These are phyloP conservation scores for Haliclona indistincta DNA, from an alignment of 37 sponge, comb jelly and placozoan species.

Conservation along the genomic window DNA sequence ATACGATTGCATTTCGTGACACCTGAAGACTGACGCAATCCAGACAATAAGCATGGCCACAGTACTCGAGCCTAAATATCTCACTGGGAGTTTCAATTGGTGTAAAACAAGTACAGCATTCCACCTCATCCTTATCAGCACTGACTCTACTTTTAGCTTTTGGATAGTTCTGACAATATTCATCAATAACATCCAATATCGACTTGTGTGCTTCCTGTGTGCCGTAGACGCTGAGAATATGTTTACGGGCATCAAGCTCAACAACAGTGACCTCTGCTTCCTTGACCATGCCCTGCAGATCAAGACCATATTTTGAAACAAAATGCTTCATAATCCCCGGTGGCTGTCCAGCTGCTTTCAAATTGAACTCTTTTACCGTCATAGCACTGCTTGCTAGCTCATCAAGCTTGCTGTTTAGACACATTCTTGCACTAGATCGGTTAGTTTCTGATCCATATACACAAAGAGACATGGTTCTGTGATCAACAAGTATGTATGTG, in stretches of 20 bases:
- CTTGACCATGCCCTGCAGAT: constrained; percentile 5
- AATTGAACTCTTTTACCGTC: background rate
- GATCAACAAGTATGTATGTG: constrained; percentile 11
- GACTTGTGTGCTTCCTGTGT: constrained; percentile 3
- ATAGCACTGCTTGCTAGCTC: background rate
- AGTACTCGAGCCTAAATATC: constrained; percentile 43
- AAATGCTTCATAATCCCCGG: constrained; percentile 67
- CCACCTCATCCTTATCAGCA: constrained; percentile 1
- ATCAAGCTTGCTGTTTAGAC: constrained; percentile 6
- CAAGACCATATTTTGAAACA: constrained; percentile 44
- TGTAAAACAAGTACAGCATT: constrained; percentile 36
- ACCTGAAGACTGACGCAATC: constrained; percentile 62
- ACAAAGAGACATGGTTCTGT: constrained; percentile 11
- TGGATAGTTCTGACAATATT: background rate
- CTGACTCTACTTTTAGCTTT: background rate
- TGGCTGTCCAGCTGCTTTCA: constrained; percentile 29
- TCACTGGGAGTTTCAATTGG: constrained; percentile 8
- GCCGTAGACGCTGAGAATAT: constrained; percentile 35
- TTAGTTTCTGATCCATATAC: constrained; percentile 53
- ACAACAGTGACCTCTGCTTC: constrained; percentile 27
- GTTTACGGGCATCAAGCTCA: constrained; percentile 27
- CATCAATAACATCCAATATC: background rate
- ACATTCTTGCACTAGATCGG: constrained; percentile 6
- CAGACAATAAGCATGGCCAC: constrained; percentile 70
- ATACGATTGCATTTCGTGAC: constrained; percentile 23